A percentile compares a stretch with the other conserved stretches of the same genome.
Conservation (phyloP, 2,113 vertebrate species). For the Tretioscincus oriximinensis region DNA sequence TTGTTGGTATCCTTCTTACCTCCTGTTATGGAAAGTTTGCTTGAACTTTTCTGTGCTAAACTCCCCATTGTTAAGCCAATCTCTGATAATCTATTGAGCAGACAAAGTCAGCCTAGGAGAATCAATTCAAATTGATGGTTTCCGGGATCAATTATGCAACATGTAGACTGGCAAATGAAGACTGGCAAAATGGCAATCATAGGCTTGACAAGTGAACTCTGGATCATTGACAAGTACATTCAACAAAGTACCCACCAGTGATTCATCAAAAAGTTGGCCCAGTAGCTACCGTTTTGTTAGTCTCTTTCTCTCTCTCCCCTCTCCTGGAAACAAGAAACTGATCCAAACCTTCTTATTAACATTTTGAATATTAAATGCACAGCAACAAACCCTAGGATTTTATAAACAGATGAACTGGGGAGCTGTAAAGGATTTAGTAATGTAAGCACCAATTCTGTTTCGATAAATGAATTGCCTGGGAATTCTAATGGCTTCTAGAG, state of each 20-base stretch:
- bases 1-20: neutral
- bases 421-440: neutral
- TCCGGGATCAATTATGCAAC: neutral
- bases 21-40: neutral
- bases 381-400: neutral
- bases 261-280: neutral
- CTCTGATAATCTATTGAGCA: neutral
- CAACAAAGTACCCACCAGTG: neutral
- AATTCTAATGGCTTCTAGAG: constrained; percentile 8
- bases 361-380: constrained; percentile 14
- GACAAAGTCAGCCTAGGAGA: neutral
- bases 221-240: neutral
- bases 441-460: neutral
- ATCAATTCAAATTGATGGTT: constrained; percentile 1
- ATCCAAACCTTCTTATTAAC: neutral
- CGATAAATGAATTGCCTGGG: neutral
- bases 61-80: neutral
- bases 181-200: neutral
- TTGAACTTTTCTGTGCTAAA: neutral
- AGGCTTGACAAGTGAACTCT: constrained; percentile 8
- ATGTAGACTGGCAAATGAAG: neutral
- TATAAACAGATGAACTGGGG: neutral
- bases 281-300: neutral
- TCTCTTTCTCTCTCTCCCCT: too few species aligned
- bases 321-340: neutral